A percentile compares a stretch with the other conserved stretches of the same genome.
Conservation (phyloP, 2,113 vertebrate genomes). For the Anarrhichthys ocellatus region DNA sequence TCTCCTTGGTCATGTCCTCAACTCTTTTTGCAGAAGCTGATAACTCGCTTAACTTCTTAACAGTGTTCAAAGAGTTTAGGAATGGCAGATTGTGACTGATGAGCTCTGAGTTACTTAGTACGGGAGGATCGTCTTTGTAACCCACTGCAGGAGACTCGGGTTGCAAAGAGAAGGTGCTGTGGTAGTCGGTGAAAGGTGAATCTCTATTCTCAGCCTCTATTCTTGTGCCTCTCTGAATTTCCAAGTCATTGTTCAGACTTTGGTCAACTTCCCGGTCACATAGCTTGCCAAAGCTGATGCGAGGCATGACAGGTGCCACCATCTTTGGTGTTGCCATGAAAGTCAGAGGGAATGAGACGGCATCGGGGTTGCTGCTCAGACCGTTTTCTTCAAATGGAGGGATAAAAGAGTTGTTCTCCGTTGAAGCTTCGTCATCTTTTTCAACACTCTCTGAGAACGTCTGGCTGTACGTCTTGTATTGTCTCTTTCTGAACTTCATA, state of each 20-base stretch:
- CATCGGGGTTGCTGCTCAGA: constrained; percentile 72
- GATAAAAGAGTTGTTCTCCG: constrained; percentile 79
- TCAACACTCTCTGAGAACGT: constrained; percentile 85
- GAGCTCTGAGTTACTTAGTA: constrained; percentile 62
- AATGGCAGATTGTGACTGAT: constrained; percentile 66
- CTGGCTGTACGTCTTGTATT: constrained; percentile 91
- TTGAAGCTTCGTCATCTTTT: constrained; percentile 72
- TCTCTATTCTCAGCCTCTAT: constrained; percentile 58
- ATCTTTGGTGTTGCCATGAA: constrained; percentile 86
- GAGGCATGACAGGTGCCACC: constrained; percentile 82
- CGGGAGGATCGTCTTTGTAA: constrained; percentile 80
- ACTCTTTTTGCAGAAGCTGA: constrained; percentile 77
- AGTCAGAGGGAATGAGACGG: constrained; percentile 78
- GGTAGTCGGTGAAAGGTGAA: constrained; percentile 85
- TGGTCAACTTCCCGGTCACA: constrained; percentile 66
- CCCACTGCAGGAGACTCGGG: constrained; percentile 84
- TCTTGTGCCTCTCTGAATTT: constrained; percentile 42
- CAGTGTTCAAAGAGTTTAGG: constrained; percentile 75
- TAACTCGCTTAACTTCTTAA: constrained; percentile 88
- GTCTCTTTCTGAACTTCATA: constrained; percentile 93
- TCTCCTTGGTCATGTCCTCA: constrained; percentile 85
- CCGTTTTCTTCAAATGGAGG: constrained; percentile 84
- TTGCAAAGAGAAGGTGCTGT: constrained; percentile 84
- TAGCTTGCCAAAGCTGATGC: constrained; percentile 78
- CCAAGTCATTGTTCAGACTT: constrained; percentile 55